Evolutionary conservation across 35 echinoderm and acorn worm species (phyloP).

Genomic region (Apostichopus japonicus): DNA sequence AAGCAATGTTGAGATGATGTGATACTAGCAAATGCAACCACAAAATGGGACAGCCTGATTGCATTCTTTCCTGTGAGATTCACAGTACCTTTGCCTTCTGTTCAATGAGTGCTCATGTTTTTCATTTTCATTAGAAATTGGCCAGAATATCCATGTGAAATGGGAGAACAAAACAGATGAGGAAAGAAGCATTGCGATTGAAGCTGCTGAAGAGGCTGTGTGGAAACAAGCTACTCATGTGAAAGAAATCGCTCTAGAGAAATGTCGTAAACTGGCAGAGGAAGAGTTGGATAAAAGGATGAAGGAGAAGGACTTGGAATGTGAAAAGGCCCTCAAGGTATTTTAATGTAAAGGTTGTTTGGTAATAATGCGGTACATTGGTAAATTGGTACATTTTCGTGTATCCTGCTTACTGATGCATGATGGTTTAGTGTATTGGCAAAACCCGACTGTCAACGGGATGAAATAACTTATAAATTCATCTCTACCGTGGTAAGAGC

Average conservation of each 20-base stretch:
- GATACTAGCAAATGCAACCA: no score
- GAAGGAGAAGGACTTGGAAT: conserved; percentile 58
- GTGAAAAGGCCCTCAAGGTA: conserved; percentile 88
- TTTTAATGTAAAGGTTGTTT: no score
- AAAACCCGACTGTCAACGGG: no score
- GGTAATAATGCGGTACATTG: no score
- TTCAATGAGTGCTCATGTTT: no score
- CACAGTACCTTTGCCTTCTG: no score
- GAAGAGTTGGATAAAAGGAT: conserved; percentile 71
- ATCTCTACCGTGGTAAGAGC: no score
- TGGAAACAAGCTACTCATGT: conserved; percentile 86
- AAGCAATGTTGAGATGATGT: no score
- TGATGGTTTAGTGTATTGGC: background rate
- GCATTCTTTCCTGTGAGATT: no score
- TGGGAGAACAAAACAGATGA: conserved; percentile 65
- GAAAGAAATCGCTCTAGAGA: conserved; percentile 81
- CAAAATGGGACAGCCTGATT: no score
- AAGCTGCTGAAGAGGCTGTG: conserved; percentile 76
- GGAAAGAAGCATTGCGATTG: conserved; percentile 69
- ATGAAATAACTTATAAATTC: no score
- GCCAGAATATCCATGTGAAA: conserved; percentile 75
- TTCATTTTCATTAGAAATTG: conserved; percentile 72
- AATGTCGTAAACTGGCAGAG: conserved; percentile 49
- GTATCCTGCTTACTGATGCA: background rate
- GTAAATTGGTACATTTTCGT: no score